These are phyloP conservation scores for Paedocypris micromegethes DNA, from an alignment of 2,797 vertebrate genomes.

Conservation along the genomic window DNA sequence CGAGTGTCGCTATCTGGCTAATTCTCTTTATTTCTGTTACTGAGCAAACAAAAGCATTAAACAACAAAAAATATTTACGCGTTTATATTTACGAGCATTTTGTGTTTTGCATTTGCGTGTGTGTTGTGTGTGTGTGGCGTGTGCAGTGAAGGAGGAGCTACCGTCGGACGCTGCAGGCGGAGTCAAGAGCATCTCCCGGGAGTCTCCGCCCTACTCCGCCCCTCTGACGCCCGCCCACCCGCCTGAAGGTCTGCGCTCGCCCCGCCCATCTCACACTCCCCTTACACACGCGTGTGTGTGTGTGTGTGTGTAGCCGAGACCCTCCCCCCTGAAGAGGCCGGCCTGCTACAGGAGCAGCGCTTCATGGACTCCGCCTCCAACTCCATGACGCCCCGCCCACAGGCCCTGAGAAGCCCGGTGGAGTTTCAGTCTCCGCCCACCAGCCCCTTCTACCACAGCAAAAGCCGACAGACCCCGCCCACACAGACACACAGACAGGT, in stretches of 20 bases:
- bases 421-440: slow-evolving; percentile 68
- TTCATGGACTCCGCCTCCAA: slow-evolving; percentile 81
- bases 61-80: too few species aligned
- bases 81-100: too few species aligned
- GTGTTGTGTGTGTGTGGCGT: slow-evolving; percentile 5
- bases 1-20: too few species aligned
- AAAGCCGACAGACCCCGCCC: slow-evolving; percentile 65
- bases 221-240: slow-evolving; percentile 80
- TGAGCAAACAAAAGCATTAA: too few species aligned
- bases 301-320: slow-evolving; percentile 72
- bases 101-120: too few species aligned
- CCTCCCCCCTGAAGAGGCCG: slow-evolving; percentile 73
- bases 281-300: slow-evolving; percentile 10
- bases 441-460: slow-evolving; percentile 66
- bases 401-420: slow-evolving; percentile 59
- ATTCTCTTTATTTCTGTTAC: too few species aligned
- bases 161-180: slow-evolving; percentile 66
- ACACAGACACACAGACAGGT: slow-evolving; percentile 71
- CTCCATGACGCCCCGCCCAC: slow-evolving; percentile 73
- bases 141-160: slow-evolving; percentile 81
- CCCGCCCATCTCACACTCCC: not conserved
- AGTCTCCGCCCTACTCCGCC: slow-evolving; percentile 73
- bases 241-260: slow-evolving; percentile 74
- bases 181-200: slow-evolving; percentile 76
- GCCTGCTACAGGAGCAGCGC: slow-evolving; percentile 75